A percentile compares a stretch with the other conserved stretches of the same genome.
Evolutionary conservation across 64 coral and sea anemone species (phyloP).

Genomic region (Stichodactyla mertensii): DNA sequence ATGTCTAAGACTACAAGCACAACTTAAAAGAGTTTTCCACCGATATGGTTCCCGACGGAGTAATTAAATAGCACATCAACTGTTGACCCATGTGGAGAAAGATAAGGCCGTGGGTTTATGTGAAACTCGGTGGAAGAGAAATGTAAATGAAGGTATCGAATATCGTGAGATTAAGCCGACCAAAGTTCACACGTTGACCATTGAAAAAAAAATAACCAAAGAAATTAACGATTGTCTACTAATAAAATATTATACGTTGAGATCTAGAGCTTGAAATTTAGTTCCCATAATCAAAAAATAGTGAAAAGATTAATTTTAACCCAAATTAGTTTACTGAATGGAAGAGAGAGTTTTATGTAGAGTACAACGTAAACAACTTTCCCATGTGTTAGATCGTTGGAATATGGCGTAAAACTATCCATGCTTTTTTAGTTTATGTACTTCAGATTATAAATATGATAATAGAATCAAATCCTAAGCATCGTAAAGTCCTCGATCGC

Average conservation of each 20-base stretch:
- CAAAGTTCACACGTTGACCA: conserved; percentile 3
- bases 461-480: background rate
- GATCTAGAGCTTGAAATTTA: background rate
- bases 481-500: background rate
- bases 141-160: background rate
- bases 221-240: background rate
- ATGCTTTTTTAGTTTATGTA: background rate
- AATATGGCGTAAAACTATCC: background rate
- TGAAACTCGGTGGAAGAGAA: background rate
- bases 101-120: background rate
- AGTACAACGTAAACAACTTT: background rate
- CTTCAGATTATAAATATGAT: background rate
- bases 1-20: no score
- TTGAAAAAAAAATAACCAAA: background rate
- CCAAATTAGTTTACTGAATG: background rate
- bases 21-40: no score
- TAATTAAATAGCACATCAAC: conserved; percentile 4
- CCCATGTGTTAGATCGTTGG: background rate
- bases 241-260: background rate
- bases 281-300: background rate
- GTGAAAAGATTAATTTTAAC: background rate
- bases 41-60: background rate
- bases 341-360: background rate
- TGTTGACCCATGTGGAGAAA: background rate
- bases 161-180: background rate